Base-by-base conservation (phyloP, 1,140 invertebrate species). In the Cydia pomonella region DNA sequence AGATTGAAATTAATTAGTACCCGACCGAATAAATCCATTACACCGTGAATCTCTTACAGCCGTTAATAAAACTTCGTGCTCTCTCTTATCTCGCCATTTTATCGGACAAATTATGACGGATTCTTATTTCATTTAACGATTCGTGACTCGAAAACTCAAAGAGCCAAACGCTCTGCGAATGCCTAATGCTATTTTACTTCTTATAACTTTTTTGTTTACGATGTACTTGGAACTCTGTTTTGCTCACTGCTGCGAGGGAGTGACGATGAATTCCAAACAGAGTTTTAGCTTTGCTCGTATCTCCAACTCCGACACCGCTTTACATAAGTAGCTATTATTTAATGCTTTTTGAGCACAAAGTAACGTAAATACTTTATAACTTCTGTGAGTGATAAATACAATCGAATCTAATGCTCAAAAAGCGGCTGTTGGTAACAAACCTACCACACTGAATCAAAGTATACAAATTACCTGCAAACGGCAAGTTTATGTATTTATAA, bases 121-220 rank as follows among this genome's bases (percentile, higher is more conserved):
- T 87, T 83, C 83, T 79, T 82, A 83, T 87, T 84, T 86, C 82
- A 87, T 89, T 89, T 84, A 84, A 84, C 82, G 76, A 80, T 87
- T 77, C 82, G 86, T 86, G 82, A 84, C 79, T 80, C 73, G 77
- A 82, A 78, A 78, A 77, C 78, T 79, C 78, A 78, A 77, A 80
- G 78, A 75, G 74, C 74, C 47, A 75, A 80, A 85, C 84, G 81
- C 84, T 81, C 38, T 33, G 59, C 64, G 84, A 87, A 87, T 90
- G 75, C 77, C 72, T 84, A 86, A 89, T 86, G 80, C 74, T 83
- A 79, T 86, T 83, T 81, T 80, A 83, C 75, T 84, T 83, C 44
- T 79, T 84, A 82, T 72, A 83, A 82, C 63, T 87, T 86, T 81
- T 80, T 82, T 83, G 78, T 84, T 83, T 87, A 85, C 81, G 81